Conservation (phyloP, 2,113 vertebrate species). For the Microcebus griseorufus region DNA sequence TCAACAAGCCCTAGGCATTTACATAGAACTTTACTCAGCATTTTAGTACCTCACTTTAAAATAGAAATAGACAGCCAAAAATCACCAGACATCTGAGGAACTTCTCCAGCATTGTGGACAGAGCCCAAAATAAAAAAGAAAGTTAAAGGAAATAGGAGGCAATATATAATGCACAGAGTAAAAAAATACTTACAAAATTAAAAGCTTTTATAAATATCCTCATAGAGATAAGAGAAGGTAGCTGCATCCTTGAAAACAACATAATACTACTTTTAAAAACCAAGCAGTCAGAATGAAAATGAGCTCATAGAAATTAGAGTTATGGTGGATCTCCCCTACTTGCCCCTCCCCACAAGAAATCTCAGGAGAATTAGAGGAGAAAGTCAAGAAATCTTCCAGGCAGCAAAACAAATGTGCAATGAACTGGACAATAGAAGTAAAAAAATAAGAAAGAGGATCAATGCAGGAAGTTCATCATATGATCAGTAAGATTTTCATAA, state of each 20-base stretch:
- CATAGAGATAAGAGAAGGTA: not conserved
- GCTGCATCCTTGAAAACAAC: not conserved
- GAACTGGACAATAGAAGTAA: not conserved
- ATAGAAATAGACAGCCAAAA: not conserved
- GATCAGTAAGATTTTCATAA: not conserved
- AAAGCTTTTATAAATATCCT: not conserved
- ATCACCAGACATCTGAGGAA: conserved; percentile 1
- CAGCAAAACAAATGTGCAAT: not conserved
- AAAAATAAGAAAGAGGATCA: not conserved
- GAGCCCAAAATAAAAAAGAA: conserved; percentile 9
- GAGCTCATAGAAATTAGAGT: conserved; percentile 41
- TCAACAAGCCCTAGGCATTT: not conserved
- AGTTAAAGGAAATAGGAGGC: not conserved
- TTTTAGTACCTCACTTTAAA: not conserved
- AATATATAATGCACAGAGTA: not conserved
- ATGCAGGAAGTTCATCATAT: not conserved
- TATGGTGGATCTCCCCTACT: not conserved
- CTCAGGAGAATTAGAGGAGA: not conserved
- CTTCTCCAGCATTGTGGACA: not conserved
- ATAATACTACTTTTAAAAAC: not conserved
- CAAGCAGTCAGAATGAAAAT: not conserved
- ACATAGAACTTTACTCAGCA: not conserved
- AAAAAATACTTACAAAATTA: not conserved
- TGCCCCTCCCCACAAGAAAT: not conserved
- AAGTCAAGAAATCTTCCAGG: conserved; percentile 13